Evolutionary conservation across 2,888 invertebrate species (phyloP), one percentile per base, ranked within the genome.

Genomic region (Apodemia hepburni): DNA sequence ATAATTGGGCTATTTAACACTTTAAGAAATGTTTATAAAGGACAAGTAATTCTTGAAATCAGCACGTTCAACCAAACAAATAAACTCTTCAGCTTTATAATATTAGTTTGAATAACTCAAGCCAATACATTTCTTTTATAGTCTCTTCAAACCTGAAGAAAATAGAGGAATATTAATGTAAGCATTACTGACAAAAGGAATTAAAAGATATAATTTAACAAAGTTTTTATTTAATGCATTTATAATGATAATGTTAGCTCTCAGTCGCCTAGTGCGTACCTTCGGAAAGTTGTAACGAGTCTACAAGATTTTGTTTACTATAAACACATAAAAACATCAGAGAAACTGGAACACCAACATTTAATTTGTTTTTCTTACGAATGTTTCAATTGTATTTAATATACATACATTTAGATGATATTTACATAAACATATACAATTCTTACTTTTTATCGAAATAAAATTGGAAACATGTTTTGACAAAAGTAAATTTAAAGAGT

Each of bases 201-300:
- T 77, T 76, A 79, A 81, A 82, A 83, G 74, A 75, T 68, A 65
- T 72, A 71, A 75, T 85, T 89, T 90, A 90, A 90, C 89, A 90
- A 91, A 89, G 81, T 84, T 81, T 89, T 91, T 87, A 87, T 87
- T 89, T 85, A 85, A 91, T 88, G 89, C 89, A 85, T 88, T 89
- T 86, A 87, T 85, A 83, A 90, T 87, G 87, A 87, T 89, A 89
- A 84, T 88, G 85, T 89, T 90, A 90, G 90, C 89, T 90, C 84
- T 89, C 90, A 89, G 91, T 90, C 91, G 89, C 90, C 91, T 91
- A 89, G 87, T 87, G 89, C 89, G 88, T 89, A 91, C 89, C 88
- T 85, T 90, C 89, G 91, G 90, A 91, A 91, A 91, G 91, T 91
- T 91, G 88, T 78, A 85, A 87, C 87, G 87, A 87, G 85, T 82